A percentile compares a stretch with the other conserved stretches of the same genome.
Conservation (phyloP, 2,797 vertebrate genomes). For the Erithacus rubecula region DNA sequence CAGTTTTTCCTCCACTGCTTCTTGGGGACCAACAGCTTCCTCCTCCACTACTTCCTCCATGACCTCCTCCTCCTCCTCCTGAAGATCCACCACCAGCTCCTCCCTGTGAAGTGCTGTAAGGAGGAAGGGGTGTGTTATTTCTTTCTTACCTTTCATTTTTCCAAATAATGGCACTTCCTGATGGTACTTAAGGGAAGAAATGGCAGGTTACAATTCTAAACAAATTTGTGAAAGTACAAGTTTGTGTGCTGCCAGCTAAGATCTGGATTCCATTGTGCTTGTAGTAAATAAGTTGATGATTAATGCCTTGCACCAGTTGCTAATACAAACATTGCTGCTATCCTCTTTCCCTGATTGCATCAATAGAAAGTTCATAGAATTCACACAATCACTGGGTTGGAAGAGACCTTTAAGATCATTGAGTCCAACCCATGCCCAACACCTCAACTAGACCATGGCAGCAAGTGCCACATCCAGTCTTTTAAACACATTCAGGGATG, state of each 20-base stretch:
- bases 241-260: background rate
- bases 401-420: too few species aligned
- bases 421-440: too few species aligned
- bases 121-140: background rate
- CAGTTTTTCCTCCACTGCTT: background rate
- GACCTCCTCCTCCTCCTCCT: constrained; percentile 20
- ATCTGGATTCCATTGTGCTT: background rate
- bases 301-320: background rate
- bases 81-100: constrained; percentile 23
- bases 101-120: constrained; percentile 21
- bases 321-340: background rate
- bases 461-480: too few species aligned
- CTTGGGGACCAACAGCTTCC: constrained; percentile 28
- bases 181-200: background rate
- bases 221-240: background rate
- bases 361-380: too few species aligned
- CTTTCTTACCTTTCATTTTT: background rate
- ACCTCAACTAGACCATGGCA: too few species aligned
- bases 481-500: too few species aligned
- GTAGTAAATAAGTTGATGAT: background rate
- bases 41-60: background rate
- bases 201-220: background rate
- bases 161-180: background rate
- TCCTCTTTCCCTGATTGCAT: background rate
- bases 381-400: too few species aligned